phyloP scores from a whole-genome alignment of 2,888 invertebrate species.

The Sminthurides aquaticus region DNA sequence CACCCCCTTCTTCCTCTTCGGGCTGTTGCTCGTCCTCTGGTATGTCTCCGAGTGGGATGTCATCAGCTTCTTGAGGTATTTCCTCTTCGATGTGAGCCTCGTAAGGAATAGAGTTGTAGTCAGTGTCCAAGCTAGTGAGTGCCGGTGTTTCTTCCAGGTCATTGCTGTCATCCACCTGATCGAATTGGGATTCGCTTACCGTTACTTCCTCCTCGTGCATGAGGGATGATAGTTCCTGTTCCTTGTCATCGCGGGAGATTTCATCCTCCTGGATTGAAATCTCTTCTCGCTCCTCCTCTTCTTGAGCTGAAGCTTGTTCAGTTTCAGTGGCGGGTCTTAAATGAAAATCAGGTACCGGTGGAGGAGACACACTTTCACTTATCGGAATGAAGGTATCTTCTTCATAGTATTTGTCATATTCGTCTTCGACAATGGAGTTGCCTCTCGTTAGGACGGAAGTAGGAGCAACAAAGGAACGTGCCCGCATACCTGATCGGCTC shows the following conservation, averaged over 20 bases:
- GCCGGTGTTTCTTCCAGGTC: neutral
- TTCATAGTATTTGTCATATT: constrained; percentile 19
- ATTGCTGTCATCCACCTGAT: neutral
- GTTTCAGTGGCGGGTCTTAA: constrained; percentile 7
- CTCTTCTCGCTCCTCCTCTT: neutral
- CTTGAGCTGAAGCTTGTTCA: neutral
- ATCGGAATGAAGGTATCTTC: constrained; percentile 20
- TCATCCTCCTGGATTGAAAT: neutral
- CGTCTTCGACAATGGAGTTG: constrained; percentile 9
- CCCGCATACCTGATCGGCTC: neutral
- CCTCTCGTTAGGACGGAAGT: neutral
- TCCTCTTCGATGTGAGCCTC: neutral
- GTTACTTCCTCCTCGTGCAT: constrained; percentile 15
- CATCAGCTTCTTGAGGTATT: constrained; percentile 11
- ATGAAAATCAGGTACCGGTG: constrained; percentile 9
- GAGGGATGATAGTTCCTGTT: neutral
- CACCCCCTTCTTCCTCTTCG: neutral
- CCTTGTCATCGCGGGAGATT: neutral
- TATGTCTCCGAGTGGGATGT: neutral
- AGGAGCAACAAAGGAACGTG: neutral
- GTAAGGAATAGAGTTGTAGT: neutral
- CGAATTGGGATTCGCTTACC: neutral
- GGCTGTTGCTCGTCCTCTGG: constrained; percentile 3
- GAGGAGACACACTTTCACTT: constrained; percentile 11
- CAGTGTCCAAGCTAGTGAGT: neutral